phyloP scores from a whole-genome alignment of 2,888 invertebrate genomes.

The Drosophila gaucha region DNA sequence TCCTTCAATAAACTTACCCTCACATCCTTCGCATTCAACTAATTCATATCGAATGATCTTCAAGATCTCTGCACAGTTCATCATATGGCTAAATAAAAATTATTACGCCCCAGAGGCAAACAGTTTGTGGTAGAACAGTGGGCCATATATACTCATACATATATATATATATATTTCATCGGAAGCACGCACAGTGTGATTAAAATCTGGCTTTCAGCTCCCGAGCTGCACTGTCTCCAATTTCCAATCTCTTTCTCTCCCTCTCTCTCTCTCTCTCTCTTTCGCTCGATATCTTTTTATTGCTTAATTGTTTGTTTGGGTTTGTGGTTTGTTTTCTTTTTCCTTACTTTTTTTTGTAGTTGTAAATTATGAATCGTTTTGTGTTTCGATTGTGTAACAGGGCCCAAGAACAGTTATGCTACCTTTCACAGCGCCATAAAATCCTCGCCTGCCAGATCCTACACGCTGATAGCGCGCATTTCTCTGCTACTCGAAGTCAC shows the following conservation, averaged over 20 bases:
- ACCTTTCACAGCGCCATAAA: conserved; percentile 66
- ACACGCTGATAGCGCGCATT: conserved; percentile 66
- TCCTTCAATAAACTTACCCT: too few species aligned
- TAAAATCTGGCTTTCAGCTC: conserved; percentile 55
- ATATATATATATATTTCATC: conserved; percentile 46
- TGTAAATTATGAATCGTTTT: conserved; percentile 66
- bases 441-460: conserved; percentile 61
- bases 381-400: conserved; percentile 74
- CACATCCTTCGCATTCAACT: conserved; percentile 2
- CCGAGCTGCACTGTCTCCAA: conserved; percentile 66
- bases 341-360: conserved; percentile 21
- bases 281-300: conserved; percentile 57
- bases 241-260: conserved; percentile 35
- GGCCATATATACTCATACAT: background rate
- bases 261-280: background rate
- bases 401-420: conserved; percentile 70
- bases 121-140: conserved; percentile 30
- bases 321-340: conserved; percentile 50
- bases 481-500: conserved; percentile 60
- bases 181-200: conserved; percentile 72
- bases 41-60: conserved; percentile 9
- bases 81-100: conserved; percentile 28
- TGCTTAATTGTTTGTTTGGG: conserved; percentile 76
- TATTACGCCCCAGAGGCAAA: conserved; percentile 30
- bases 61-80: conserved; percentile 26